Evolutionary conservation across 1,140 invertebrate species (phyloP).

Genomic region (Drosophila funebris): DNA sequence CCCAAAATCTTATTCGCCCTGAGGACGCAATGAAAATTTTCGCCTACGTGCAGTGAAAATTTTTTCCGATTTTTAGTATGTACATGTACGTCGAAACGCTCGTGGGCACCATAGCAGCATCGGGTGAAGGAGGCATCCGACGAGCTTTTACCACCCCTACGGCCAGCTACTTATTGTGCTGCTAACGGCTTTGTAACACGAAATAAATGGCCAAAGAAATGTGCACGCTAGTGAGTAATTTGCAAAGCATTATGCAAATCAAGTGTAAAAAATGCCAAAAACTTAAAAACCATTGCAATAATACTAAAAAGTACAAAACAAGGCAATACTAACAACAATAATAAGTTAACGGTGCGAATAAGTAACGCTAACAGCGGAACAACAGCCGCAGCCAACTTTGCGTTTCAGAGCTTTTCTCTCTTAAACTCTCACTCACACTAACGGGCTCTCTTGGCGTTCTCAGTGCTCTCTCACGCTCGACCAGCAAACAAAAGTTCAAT

Average conservation of each 20-base stretch:
- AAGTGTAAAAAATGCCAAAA: slow-evolving; percentile 70
- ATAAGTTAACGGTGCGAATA: slow-evolving; percentile 14
- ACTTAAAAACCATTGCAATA: slow-evolving; percentile 48
- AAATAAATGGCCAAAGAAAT: slow-evolving; percentile 49
- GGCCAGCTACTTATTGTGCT: slow-evolving; percentile 22
- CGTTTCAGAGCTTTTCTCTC: slow-evolving; percentile 50
- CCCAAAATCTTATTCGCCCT: not conserved
- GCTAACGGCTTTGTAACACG: slow-evolving; percentile 53
- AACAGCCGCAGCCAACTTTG: slow-evolving; percentile 69
- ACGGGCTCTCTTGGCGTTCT: slow-evolving; percentile 6
- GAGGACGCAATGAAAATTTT: slow-evolving; percentile 54
- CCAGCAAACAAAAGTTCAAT: slow-evolving; percentile 57
- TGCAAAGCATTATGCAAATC: slow-evolving; percentile 56
- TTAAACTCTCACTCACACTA: slow-evolving; percentile 2
- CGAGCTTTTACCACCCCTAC: slow-evolving; percentile 62
- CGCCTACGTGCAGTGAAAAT: slow-evolving; percentile 71
- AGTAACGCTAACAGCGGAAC: slow-evolving; percentile 33
- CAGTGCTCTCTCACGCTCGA: slow-evolving; percentile 7
- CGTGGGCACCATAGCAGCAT: slow-evolving; percentile 59
- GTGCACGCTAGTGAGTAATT: slow-evolving; percentile 52
- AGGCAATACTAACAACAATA: slow-evolving; percentile 27
- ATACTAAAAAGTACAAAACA: slow-evolving; percentile 34
- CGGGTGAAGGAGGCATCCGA: slow-evolving; percentile 58
- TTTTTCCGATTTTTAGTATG: slow-evolving; percentile 83
- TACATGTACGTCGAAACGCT: slow-evolving; percentile 79